A percentile compares a stretch with the other conserved stretches of the same genome.
These are phyloP conservation scores for Pterostichus niger DNA, from an alignment of 2,888 invertebrate species.

Conservation along the genomic window DNA sequence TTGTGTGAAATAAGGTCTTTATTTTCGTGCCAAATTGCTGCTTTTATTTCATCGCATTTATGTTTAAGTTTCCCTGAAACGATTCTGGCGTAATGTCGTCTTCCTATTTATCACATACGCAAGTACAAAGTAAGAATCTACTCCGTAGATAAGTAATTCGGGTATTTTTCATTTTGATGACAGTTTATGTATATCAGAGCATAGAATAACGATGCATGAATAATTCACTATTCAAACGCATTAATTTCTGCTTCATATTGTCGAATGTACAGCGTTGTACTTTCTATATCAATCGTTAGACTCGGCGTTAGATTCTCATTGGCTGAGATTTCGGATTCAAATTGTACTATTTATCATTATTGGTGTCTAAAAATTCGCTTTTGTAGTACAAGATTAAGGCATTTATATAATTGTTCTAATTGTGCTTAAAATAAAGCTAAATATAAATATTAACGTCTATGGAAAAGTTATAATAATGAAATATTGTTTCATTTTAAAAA, in stretches of 20 bases:
- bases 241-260: constrained; percentile 11
- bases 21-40: constrained; percentile 12
- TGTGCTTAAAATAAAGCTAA: constrained; percentile 52
- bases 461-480: constrained; percentile 37
- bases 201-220: constrained; percentile 25
- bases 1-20: constrained; percentile 8
- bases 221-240: background rate
- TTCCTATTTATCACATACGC: constrained; percentile 49
- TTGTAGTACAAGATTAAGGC: constrained; percentile 54
- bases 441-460: constrained; percentile 57
- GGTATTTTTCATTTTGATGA: constrained; percentile 6
- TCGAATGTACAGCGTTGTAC: constrained; percentile 36
- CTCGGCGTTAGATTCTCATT: constrained; percentile 23
- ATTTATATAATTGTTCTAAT: constrained; percentile 53
- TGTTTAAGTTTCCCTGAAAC: constrained; percentile 14
- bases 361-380: constrained; percentile 53
- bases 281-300: constrained; percentile 28
- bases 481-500: too few relatives aligned
- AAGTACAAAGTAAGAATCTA: constrained; percentile 59
- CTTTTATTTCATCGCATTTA: background rate
- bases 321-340: constrained; percentile 17
- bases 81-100: constrained; percentile 52
- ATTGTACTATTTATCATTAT: constrained; percentile 32
- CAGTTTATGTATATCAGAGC: constrained; percentile 7
- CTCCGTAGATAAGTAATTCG: background rate